Percentiles rank a stretch among this genome's conserved stretches.
Conservation (phyloP, 2,113 vertebrate species). For the Phoenicopterus ruber region DNA sequence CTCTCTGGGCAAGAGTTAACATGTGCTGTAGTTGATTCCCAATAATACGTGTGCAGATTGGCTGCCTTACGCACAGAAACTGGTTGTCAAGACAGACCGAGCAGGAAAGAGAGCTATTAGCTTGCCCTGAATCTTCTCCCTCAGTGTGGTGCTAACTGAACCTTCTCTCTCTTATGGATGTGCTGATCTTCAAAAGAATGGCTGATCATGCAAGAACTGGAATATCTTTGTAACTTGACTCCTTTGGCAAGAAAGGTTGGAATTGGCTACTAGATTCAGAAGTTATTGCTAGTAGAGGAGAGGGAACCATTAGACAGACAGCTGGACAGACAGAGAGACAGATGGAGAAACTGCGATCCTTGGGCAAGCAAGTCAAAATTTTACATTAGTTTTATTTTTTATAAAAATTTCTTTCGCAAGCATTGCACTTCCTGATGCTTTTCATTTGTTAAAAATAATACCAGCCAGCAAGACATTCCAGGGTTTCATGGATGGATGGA, state of each 20-base stretch:
- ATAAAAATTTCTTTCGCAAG: not conserved
- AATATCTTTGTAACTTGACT: not conserved
- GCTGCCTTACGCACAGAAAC: not conserved
- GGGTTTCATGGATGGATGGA: constrained; percentile 17
- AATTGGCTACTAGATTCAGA: not conserved
- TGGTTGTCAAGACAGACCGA: not conserved
- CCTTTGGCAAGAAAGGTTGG: not conserved
- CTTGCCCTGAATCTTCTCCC: not conserved
- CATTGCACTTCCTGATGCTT: not conserved
- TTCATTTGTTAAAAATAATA: not conserved
- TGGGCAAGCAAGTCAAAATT: not conserved
- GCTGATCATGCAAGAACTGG: not conserved
- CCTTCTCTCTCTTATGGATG: not conserved
- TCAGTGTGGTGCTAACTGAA: not conserved
- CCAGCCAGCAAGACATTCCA: not conserved
- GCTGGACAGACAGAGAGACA: not conserved
- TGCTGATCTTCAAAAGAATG: not conserved
- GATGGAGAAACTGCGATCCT: not conserved
- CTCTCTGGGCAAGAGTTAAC: not conserved
- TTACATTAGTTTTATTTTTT: not conserved
- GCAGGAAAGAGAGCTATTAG: not conserved
- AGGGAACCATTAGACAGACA: not conserved
- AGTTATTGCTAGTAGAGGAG: not conserved
- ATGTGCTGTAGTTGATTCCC: not conserved
- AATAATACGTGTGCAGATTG: not conserved